Evolutionary conservation across 2,113 vertebrate genomes (phyloP).

Genomic region (Pelodiscus sinensis): DNA sequence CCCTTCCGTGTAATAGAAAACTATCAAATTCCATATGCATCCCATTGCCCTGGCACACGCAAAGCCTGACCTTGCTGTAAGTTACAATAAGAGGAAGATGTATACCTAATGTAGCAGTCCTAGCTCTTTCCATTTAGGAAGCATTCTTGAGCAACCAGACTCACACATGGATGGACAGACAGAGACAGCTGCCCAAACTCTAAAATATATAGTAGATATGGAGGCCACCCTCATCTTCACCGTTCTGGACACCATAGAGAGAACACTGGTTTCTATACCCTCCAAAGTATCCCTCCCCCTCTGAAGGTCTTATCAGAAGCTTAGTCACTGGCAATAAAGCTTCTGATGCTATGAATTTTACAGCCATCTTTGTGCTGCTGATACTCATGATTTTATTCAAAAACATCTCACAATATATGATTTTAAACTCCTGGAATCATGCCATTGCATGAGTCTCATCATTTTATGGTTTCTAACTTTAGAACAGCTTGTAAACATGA

Average conservation of each 20-base stretch:
- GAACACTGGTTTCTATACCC: not conserved
- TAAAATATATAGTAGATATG: not conserved
- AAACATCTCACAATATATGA: not conserved
- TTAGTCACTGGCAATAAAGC: not conserved
- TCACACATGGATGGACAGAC: too few species aligned
- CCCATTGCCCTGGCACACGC: too few species aligned
- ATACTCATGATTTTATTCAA: not conserved
- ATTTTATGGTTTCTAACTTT: not conserved
- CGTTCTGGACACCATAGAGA: not conserved
- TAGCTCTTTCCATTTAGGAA: too few species aligned
- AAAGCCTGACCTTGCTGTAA: too few species aligned
- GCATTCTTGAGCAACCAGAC: too few species aligned
- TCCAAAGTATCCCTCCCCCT: not conserved
- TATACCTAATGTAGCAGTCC: too few species aligned
- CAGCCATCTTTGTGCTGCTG: not conserved
- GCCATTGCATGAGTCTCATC: not conserved
- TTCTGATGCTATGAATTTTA: not conserved
- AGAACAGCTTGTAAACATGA: not conserved
- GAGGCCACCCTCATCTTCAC: not conserved
- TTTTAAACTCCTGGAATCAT: not conserved
- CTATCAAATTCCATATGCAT: too few species aligned
- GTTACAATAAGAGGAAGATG: too few species aligned
- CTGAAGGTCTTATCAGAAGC: accelerated
- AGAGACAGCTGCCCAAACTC: too few species aligned
- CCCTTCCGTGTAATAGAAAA: too few species aligned